Evolutionary conservation across 2,113 vertebrate species (phyloP), one percentile per base, ranked within the genome.

Genomic region (Progne subis): DNA sequence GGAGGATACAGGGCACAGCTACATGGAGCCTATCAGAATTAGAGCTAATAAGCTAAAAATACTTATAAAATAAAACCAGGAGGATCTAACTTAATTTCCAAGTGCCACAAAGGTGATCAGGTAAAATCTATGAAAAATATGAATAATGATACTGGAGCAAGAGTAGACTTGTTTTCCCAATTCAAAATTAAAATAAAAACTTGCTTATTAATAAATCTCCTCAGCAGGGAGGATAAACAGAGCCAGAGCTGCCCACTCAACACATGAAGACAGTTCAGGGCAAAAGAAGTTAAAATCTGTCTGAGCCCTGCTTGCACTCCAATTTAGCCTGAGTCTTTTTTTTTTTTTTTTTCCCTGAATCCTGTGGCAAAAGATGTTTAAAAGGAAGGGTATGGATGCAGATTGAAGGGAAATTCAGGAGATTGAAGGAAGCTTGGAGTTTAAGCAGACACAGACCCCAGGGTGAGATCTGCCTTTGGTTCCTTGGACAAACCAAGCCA

Each of bases 321-420:
- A 25, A 1, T 23, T 64, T 4, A 39, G 5, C 18, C 1, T 0
- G 4, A 85, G 2, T 28, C 8, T 2, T 1, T 41, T 39, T 43
- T 39, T 41, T 2, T 1, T 41, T 39, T 43, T 39, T 41, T 49
- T 63, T 32, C 41, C 34, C 41, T 18, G 18, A 86, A 59, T 31
- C 12, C 34, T 43, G 14, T 5, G 16, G 39, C 75, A 91, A 79
- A 72, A 32, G 2, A 0, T 3, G 18, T 41, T 52, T 44, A 64
- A 72, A 82, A 84, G 11, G n/a, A 57, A 37, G 8, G 8, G 4
- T 10, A 17, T 4, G 6, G 64, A 39, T 5, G 6, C 1, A 53
- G 76, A 26, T 1, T 13, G 25, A 88, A 67, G 39, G 24, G 13
- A 60, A 90, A 68, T 20, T 21, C 5, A n/a, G 21, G 32, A 74